Conservation (phyloP, 2,888 invertebrate genomes). For the Netelia fuscicornis region DNA sequence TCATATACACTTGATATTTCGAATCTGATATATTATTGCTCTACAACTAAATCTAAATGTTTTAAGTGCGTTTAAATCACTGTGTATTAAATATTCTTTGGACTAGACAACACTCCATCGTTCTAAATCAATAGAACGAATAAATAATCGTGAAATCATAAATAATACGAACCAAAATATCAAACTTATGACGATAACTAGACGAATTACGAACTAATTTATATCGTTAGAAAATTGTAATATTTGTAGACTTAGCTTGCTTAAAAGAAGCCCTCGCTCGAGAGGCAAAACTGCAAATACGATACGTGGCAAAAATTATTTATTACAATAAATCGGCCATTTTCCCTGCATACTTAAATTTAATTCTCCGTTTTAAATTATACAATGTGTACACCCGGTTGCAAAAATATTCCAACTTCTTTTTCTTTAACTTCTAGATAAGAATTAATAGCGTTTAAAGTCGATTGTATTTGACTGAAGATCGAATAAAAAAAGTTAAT, state of each 20-base stretch:
- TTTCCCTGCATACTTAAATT: background rate
- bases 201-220: slow-evolving; percentile 62
- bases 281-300: too few species aligned
- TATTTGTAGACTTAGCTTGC: too few species aligned
- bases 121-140: slow-evolving; percentile 77
- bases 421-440: too few species aligned
- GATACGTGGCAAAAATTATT: too few species aligned
- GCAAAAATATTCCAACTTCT: too few species aligned
- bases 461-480: slow-evolving; percentile 30
- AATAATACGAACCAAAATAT: slow-evolving; percentile 72
- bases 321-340: too few species aligned
- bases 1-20: slow-evolving; percentile 25
- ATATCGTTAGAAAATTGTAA: slow-evolving; percentile 61
- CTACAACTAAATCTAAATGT: slow-evolving; percentile 49
- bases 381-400: too few species aligned
- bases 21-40: slow-evolving; percentile 35
- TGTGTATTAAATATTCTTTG: slow-evolving; percentile 70
- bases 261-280: too few species aligned
- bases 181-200: slow-evolving; percentile 30
- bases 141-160: slow-evolving; percentile 73
- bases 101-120: slow-evolving; percentile 82
- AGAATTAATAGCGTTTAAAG: too few species aligned
- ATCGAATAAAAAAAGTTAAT: background rate
- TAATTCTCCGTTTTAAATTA: too few species aligned
- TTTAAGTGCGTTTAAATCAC: slow-evolving; percentile 50